Conservation (phyloP, 92 coral and sea anemone species). For the Phenganax subtilis region DNA sequence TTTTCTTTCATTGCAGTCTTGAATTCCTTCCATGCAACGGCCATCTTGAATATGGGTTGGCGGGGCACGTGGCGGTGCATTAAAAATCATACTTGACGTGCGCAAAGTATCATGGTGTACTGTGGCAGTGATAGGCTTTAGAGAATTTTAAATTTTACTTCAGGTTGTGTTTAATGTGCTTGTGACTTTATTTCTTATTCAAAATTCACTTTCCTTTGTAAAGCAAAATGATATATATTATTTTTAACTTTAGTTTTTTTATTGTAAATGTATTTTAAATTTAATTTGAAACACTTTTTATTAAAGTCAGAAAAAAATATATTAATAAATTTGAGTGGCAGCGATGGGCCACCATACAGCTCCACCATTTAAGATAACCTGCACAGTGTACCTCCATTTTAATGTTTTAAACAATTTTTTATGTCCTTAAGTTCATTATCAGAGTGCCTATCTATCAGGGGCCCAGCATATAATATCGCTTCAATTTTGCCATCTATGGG, state of each 20-base stretch:
- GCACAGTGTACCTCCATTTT: too few species aligned
- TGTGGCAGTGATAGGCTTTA: constrained; percentile 20
- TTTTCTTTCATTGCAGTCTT: constrained; percentile 28
- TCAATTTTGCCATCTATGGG: too few species aligned
- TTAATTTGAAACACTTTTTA: background rate
- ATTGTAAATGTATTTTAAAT: background rate
- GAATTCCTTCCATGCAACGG: constrained; percentile 12
- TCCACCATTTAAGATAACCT: too few species aligned
- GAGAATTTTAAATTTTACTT: constrained; percentile 7
- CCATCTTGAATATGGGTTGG: constrained; percentile 6
- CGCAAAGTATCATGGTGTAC: constrained; percentile 8
- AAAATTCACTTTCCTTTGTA: background rate
- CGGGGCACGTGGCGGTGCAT: background rate
- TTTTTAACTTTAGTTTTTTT: background rate
- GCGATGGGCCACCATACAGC: background rate
- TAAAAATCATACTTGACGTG: too few species aligned
- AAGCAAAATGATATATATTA: background rate
- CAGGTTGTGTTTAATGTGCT: background rate
- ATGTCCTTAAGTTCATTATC: too few species aligned
- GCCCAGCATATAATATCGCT: too few species aligned
- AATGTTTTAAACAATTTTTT: too few species aligned
- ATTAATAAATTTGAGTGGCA: background rate
- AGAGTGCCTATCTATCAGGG: too few species aligned
- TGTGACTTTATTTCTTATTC: background rate
- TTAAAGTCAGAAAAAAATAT: background rate